phyloP scores from a whole-genome alignment of 37 sponge, comb jelly and placozoan genomes.

The Aplysina aerophoba region DNA sequence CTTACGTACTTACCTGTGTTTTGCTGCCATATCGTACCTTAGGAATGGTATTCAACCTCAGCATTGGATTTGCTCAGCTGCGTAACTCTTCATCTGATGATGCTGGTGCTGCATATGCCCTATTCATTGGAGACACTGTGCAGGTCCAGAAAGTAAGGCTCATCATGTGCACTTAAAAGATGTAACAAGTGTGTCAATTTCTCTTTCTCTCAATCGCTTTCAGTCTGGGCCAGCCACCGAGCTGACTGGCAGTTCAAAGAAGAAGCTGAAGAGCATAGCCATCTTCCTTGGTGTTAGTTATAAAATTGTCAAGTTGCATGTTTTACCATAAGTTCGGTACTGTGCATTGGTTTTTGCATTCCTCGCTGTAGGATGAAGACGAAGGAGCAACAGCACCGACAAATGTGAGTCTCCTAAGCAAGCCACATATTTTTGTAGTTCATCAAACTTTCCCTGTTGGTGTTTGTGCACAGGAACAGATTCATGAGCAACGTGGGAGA shows the following conservation, averaged over 20 bases:
- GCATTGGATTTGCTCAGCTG: constrained; percentile 75
- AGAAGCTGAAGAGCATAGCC: constrained; percentile 90
- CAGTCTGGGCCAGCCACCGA: constrained; percentile 63
- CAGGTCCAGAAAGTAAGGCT: constrained; percentile 65
- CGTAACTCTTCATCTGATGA: constrained; percentile 53
- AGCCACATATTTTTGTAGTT: too few relatives aligned
- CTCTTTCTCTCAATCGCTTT: background rate
- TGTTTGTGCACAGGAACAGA: constrained; percentile 28
- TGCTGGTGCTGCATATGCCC: constrained; percentile 69
- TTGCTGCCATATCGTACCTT: background rate
- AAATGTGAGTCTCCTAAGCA: background rate
- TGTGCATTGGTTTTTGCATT: background rate
- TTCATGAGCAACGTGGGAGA: constrained; percentile 11
- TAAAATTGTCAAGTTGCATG: background rate
- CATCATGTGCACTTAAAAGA: background rate
- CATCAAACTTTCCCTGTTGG: background rate
- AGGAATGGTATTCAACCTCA: constrained; percentile 85
- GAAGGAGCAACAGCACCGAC: background rate
- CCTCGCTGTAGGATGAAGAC: background rate
- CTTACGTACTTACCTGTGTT: too few relatives aligned
- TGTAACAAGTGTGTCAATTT: background rate
- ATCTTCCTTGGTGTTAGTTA: constrained; percentile 90
- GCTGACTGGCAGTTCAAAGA: constrained; percentile 78
- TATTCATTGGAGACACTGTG: constrained; percentile 95
- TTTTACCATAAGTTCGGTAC: background rate